A percentile compares a stretch with the other conserved stretches of the same genome.
Conservation (phyloP, 2,888 invertebrate species). For the Quadroppia sp. region DNA sequence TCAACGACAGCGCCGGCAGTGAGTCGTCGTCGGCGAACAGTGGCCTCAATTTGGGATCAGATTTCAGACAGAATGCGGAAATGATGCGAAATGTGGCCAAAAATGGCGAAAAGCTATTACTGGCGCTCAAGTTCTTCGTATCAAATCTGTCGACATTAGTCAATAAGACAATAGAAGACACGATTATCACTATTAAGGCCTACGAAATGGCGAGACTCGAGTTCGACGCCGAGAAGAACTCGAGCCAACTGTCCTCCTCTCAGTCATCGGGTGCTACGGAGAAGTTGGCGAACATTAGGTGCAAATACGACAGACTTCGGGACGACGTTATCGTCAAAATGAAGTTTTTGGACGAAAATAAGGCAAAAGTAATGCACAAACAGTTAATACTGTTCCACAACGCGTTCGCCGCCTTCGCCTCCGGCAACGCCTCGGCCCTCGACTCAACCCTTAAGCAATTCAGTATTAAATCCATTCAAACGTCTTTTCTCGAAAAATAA, state of each 20-base stretch:
- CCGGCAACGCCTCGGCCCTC: constrained; percentile 86
- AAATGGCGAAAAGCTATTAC: constrained; percentile 81
- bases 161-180: constrained; percentile 97
- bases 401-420: constrained; percentile 93
- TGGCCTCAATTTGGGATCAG: constrained; percentile 57
- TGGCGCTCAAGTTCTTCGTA: constrained; percentile 92
- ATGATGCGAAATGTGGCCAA: constrained; percentile 87
- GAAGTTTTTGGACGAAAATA: constrained; percentile 93
- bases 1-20: constrained; percentile 24
- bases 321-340: constrained; percentile 92
- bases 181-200: constrained; percentile 68
- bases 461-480: constrained; percentile 68
- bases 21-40: neutral
- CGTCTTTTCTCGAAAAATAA: constrained; percentile 46
- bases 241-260: neutral
- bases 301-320: constrained; percentile 84
- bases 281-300: constrained; percentile 71
- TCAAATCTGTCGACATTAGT: constrained; percentile 92
- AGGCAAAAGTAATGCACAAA: constrained; percentile 85
- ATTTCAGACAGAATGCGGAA: constrained; percentile 91
- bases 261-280: constrained; percentile 53
- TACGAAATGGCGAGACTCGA: constrained; percentile 80
- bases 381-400: constrained; percentile 92
- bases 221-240: constrained; percentile 85
- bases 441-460: constrained; percentile 93